Evolutionary conservation across 2,113 vertebrate species (phyloP), one percentile per base, ranked within the genome.

Genomic region (Neolamprologus sp.): DNA sequence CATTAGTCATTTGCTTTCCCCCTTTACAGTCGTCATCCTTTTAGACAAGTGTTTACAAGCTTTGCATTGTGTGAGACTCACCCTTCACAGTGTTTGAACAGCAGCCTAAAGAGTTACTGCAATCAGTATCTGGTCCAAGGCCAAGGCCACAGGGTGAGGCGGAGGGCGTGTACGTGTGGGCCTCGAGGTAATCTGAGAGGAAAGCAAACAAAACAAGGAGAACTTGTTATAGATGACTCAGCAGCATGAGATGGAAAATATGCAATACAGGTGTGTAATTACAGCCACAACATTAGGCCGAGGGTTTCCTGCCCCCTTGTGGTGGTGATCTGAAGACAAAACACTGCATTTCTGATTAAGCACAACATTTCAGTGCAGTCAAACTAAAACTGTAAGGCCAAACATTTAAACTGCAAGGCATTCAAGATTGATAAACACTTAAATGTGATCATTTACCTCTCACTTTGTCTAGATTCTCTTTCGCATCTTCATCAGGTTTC

Each of bases 1-100:
- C 21, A 80, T 57, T 28, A 75, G 14, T 49, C 23, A 49, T 75
- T 49, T 9, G 7, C 7, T 4, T 7, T 12, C 65, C 19, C 60
- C 4, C 12, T 40, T 40, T 40, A 21, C 19, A 21, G 33, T 68
- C 3, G 0, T 65, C 1, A 37, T 5, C 45, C 33, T 45, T 5
- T 37, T n/a, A 33, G 63, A 57, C 71, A 6, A 35, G 82, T 89
- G 19, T 13, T 16, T 35, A 86, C 86, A 84, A 13, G 73, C 21
- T 75, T 16, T 3, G 4, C 17, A 35, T 19, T 37, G 49, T 3
- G 9, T 83, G 55, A 68, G 79, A 75, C 90, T 89, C 58, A 88
- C 93, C 88, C 45, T 90, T 80, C 23, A 88, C 81, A 28, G 40
- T 10, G 58, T 88, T 88, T 8, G 49, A 85, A 57, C 87, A 93